Conservation (phyloP, 2,888 invertebrate species). For the Cheilosia variabilis region DNA sequence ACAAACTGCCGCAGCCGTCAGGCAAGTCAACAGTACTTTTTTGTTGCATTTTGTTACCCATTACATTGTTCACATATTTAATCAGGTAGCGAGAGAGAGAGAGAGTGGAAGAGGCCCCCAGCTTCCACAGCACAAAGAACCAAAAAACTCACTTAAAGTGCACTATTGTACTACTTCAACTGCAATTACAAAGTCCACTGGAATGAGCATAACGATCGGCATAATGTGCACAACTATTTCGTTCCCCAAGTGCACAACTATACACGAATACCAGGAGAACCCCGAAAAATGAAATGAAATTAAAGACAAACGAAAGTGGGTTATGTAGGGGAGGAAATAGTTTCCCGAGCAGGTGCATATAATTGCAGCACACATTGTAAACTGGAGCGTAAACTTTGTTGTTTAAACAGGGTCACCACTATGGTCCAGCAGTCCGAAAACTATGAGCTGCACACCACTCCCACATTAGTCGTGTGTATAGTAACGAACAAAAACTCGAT, state of each 20-base stretch:
- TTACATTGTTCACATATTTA: conserved; percentile 30
- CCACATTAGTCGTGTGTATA: conserved; percentile 17
- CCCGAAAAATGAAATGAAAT: conserved; percentile 31
- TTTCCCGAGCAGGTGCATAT: conserved; percentile 72
- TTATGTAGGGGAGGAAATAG: conserved; percentile 44
- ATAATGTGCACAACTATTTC: conserved; percentile 61
- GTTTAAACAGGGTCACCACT: conserved; percentile 69
- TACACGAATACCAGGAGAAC: not conserved
- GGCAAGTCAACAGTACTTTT: not conserved
- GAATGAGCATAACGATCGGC: conserved; percentile 37
- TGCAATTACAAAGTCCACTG: conserved; percentile 47
- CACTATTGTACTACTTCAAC: conserved; percentile 22
- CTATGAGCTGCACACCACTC: conserved; percentile 33
- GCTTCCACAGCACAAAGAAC: conserved; percentile 16
- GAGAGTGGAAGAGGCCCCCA: not conserved
- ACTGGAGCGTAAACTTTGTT: conserved; percentile 73
- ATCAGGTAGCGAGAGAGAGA: conserved; percentile 25
- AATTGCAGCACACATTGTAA: conserved; percentile 74
- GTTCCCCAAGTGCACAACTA: conserved; percentile 30
- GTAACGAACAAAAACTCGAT: conserved; percentile 62
- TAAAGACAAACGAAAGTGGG: conserved; percentile 49
- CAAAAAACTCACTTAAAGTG: conserved; percentile 16
- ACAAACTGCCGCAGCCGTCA: not conserved
- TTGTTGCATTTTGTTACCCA: not conserved
- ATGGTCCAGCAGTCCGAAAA: conserved; percentile 46